Conservation (phyloP, 2,888 invertebrate species). For the Perizoma flavofasciatum region DNA sequence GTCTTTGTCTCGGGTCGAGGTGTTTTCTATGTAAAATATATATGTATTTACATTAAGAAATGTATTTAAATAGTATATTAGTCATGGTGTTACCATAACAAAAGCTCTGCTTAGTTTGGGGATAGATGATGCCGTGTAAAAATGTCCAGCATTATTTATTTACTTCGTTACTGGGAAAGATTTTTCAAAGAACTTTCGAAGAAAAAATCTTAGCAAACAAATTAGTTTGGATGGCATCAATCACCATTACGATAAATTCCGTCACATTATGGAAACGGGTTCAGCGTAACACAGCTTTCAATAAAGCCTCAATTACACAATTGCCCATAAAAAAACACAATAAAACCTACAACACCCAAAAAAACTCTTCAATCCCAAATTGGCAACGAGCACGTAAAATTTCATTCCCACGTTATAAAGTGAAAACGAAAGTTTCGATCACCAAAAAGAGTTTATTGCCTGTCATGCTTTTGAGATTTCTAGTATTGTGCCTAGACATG, state of each 20-base stretch:
- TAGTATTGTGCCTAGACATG: constrained; percentile 15
- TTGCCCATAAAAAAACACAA: constrained; percentile 11
- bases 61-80: too few relatives aligned
- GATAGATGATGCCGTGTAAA: too few relatives aligned
- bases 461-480: constrained; percentile 32
- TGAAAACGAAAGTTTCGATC: constrained; percentile 49
- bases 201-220: too few relatives aligned
- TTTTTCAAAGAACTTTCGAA: too few relatives aligned
- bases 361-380: constrained; percentile 35
- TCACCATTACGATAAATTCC: too few relatives aligned
- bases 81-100: too few relatives aligned
- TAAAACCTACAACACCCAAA: constrained; percentile 28
- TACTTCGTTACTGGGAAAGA: too few relatives aligned
- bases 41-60: too few relatives aligned
- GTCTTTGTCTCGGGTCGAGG: too few relatives aligned
- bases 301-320: constrained; percentile 22
- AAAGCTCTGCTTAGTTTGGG: too few relatives aligned
- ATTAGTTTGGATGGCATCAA: not conserved
- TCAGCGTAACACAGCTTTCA: constrained; percentile 24
- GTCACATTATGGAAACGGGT: not conserved
- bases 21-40: too few relatives aligned
- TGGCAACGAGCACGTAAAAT: constrained; percentile 31
- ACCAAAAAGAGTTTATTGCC: constrained; percentile 31
- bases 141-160: too few relatives aligned
- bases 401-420: constrained; percentile 44